A percentile compares a stretch with the other conserved stretches of the same genome.
These are phyloP conservation scores for Tupiocoris notatus DNA, from an alignment of 2,888 invertebrate species.

Conservation along the genomic window DNA sequence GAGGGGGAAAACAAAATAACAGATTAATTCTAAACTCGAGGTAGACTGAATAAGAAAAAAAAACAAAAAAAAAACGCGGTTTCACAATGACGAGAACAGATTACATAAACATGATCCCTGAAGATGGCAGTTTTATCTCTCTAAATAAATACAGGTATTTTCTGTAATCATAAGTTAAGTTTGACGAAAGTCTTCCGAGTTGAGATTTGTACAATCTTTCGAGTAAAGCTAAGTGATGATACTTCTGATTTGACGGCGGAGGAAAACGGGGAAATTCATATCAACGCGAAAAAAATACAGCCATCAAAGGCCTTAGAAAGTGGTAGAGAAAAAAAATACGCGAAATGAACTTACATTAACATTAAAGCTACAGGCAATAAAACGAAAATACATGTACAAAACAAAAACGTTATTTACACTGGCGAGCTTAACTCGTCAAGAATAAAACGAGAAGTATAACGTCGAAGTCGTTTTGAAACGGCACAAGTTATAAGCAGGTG, in stretches of 20 bases:
- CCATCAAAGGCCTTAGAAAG: background rate
- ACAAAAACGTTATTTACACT: too few species aligned
- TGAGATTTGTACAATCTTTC: slow-evolving; percentile 22
- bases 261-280: background rate
- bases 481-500: too few species aligned
- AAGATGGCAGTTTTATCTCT: slow-evolving; percentile 12
- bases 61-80: slow-evolving; percentile 5
- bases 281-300: slow-evolving; percentile 1
- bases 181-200: slow-evolving; percentile 24
- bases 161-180: slow-evolving; percentile 7
- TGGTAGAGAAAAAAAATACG: too few species aligned
- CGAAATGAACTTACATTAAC: too few species aligned
- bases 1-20: slow-evolving; percentile 18
- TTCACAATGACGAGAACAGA: background rate
- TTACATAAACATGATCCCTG: slow-evolving; percentile 15
- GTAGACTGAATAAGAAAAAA: background rate
- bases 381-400: too few species aligned
- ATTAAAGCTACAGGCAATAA: slow-evolving; percentile 24
- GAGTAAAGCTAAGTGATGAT: slow-evolving; percentile 27
- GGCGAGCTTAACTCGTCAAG: too few species aligned
- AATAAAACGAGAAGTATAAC: too few species aligned
- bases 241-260: background rate
- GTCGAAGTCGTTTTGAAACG: too few species aligned
- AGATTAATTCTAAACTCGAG: background rate
- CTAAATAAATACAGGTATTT: background rate